Evolutionary conservation across 2,888 invertebrate genomes (phyloP), one percentile per base, ranked within the genome.

Genomic region (Plagiodera versicolora): DNA sequence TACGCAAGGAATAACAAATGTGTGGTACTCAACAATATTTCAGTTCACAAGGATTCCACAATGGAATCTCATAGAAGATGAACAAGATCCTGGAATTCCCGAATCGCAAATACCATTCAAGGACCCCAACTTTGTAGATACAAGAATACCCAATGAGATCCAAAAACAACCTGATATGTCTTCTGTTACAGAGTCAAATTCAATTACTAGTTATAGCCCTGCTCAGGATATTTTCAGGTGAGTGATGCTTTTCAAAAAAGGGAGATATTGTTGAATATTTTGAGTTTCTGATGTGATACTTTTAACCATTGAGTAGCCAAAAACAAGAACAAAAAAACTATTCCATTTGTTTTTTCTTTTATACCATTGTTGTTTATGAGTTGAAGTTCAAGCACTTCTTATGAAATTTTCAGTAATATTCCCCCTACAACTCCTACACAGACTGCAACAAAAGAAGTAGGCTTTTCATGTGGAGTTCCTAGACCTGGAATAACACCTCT

Each of bases 391-490:
- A n/a, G n/a, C 16, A 39, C 16, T 39, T 4, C 10, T 6, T 39
- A 39, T 8, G 3, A 6, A 14, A n/a, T 6, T n/a, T 30, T 30
- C 20, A 16, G 20, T 44, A 8, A 44, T 19, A 14, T 39, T 28
- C 14, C 53, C 30, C 28, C n/a, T 52, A 20, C 30, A n/a, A 17
- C 56, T 28, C 48, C 46, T 46, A 32, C 56, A n/a, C 35, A 48
- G 20, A 56, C 28, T 28, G 14, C 32, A 4, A 17, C 53, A 16
- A 1, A 16, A 6, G 6, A 45, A 18, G 28, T 60, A 10, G 51
- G 56, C 2, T 55, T 49, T 9, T 35, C 66, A 45, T 75, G 75
- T 59, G 76, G 75, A 0, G 46, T 72, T 46, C 4, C 24, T 6
- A 24, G 6, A 24, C 24, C 69, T 17, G 46, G 56, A 14, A 56